Conservation (phyloP, 1,140 invertebrate species). For the Elymnias hypermnestra region DNA sequence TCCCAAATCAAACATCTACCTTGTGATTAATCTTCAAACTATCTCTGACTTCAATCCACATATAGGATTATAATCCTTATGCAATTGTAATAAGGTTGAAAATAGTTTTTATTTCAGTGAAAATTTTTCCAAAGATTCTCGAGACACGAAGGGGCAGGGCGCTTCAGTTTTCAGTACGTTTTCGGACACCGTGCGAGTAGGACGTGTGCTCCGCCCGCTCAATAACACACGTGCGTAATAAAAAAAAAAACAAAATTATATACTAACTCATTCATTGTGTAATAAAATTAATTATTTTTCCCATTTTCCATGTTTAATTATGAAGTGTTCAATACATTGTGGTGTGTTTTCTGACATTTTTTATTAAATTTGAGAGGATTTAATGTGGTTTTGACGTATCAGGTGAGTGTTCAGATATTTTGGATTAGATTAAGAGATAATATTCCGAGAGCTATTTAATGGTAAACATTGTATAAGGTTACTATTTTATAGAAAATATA, state of each 20-base stretch:
- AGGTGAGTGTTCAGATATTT: constrained; percentile 1
- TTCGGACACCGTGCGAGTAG: constrained; percentile 5
- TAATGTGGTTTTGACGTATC: background rate
- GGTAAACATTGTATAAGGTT: too few species aligned
- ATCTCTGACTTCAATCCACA: constrained; percentile 1
- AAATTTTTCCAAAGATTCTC: constrained; percentile 23
- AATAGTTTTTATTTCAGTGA: background rate
- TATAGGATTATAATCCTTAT: constrained; percentile 1
- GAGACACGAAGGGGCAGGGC: constrained; percentile 14
- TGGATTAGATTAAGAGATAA: background rate
- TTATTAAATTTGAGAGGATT: background rate
- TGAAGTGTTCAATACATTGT: background rate
- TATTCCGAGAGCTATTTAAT: too few species aligned
- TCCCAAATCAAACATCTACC: constrained; percentile 19
- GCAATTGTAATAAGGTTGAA: constrained; percentile 4
- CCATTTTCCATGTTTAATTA: background rate
- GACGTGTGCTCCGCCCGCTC: background rate
- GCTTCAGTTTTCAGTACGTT: constrained; percentile 18
- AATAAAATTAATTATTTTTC: background rate
- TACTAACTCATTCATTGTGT: background rate
- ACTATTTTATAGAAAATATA: too few species aligned
- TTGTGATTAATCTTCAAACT: constrained; percentile 16
- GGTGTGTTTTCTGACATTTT: background rate
- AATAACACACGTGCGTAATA: constrained; percentile 6
- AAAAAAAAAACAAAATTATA: background rate